Evolutionary conservation across 2,888 invertebrate genomes (phyloP), one percentile per base, ranked within the genome.

Genomic region (Lasioglossum pauxillum): DNA sequence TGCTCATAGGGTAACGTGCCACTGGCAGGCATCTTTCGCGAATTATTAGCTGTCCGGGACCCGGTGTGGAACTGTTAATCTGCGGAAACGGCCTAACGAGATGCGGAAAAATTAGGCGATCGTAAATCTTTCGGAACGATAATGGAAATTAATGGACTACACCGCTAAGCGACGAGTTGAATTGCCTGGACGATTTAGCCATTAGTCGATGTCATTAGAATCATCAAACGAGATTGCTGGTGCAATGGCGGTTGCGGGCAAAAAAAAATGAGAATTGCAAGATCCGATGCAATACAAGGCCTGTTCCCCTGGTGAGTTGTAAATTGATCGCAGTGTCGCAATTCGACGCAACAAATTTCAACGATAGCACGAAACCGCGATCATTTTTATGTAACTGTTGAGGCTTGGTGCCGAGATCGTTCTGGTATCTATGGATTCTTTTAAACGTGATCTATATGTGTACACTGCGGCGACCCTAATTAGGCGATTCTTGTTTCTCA

Each of bases 381-480:
- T 10, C 0, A 64, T 71, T 78, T 88, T 88, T 88, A 87, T 83
- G 49, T 85, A 88, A 88, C 85, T 57, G 23, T 23, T 2, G 23
- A 53, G 23, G 23, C n/a, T 35, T 16, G 35, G 31, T 72, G 53
- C 27, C 12, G 5, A 57, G 46, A 76, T 74, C n/a, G 44, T 53
- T n/a, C 78, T 75, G 71, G 38, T 74, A n/a, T 27, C 38, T 35
- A 5, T 7, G 31, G 57, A 57, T 57, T 57, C 12, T 57, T 57
- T 57, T 57, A 57, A 57, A 57, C 53, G 23, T n/a, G 12, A 38
- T 10, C 12, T 14, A 38, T 1, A 14, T n/a, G 53, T 5, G 23
- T 12, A 31, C 14, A 31, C 14, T 19, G 38, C 38, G 27, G 12
- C 23, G 57, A 5, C 27, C 19, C 60, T 46, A 83, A 83, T 84